Conservation (phyloP, 1,140 invertebrate genomes). For the Microplitis mediator region DNA sequence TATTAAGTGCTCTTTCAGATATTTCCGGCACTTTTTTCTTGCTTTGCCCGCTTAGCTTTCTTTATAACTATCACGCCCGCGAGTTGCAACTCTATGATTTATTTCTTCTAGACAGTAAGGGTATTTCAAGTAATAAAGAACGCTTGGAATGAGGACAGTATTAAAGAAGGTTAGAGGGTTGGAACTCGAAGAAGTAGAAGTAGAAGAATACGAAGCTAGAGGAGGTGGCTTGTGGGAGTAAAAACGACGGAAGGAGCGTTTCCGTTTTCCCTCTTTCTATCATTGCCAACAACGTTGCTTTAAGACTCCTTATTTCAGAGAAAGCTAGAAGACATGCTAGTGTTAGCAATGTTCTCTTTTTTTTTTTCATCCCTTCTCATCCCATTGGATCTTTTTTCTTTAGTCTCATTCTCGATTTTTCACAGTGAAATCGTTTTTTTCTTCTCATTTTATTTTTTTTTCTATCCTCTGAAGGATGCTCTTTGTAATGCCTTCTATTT, state of each 20-base stretch:
- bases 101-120: background rate
- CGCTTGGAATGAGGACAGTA: conserved; percentile 3
- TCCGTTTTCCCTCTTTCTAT: conserved; percentile 28
- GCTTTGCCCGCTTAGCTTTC: conserved; percentile 40
- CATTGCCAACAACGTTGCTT: conserved; percentile 26
- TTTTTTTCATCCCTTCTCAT: background rate
- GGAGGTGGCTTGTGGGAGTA: background rate
- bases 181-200: background rate
- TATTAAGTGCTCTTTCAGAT: conserved; percentile 44
- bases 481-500: conserved; percentile 27
- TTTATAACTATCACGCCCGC: conserved; percentile 30
- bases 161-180: background rate
- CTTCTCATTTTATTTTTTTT: conserved; percentile 7
- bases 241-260: conserved; percentile 20
- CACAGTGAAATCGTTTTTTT: conserved; percentile 9
- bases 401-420: conserved; percentile 24
- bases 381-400: conserved; percentile 6
- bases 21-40: conserved; percentile 23
- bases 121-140: background rate
- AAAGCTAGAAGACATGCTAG: background rate
- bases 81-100: conserved; percentile 15
- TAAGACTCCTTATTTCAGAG: conserved; percentile 20
- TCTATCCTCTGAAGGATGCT: conserved; percentile 22
- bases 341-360: conserved; percentile 11
- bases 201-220: background rate